Conservation (phyloP, 2,888 invertebrate genomes). For the Acleris holmiana region DNA sequence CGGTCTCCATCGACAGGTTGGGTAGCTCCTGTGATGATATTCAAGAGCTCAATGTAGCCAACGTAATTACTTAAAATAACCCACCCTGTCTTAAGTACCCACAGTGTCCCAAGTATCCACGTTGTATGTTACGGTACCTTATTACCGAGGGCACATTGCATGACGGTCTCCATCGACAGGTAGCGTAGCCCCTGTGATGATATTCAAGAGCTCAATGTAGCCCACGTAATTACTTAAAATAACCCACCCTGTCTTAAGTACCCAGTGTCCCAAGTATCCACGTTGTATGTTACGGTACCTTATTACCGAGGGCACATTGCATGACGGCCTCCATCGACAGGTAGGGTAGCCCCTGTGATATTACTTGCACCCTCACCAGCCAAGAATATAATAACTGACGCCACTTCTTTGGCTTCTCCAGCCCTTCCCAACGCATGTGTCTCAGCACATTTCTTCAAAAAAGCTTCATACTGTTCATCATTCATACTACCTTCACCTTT, state of each 20-base stretch:
- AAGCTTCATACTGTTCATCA: conserved; percentile 90
- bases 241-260: too few species aligned
- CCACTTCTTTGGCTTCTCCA: conserved; percentile 93
- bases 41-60: too few species aligned
- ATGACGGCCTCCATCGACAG: conserved; percentile 95
- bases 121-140: too few species aligned
- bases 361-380: conserved; percentile 93
- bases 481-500: conserved; percentile 89
- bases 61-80: too few species aligned
- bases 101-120: too few species aligned
- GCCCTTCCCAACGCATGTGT: conserved; percentile 96
- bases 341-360: conserved; percentile 92
- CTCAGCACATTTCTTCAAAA: conserved; percentile 90
- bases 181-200: conserved; percentile 92
- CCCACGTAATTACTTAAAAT: too few species aligned
- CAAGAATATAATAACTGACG: conserved; percentile 93
- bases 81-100: too few species aligned
- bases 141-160: too few species aligned
- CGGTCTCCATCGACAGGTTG: too few species aligned
- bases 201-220: too few species aligned
- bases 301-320: conserved; percentile 92
- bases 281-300: not conserved
- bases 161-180: conserved; percentile 96
- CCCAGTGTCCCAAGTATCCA: too few species aligned
- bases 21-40: too few species aligned